Evolutionary conservation across 2,888 invertebrate species (phyloP).

Genomic region (Sminthurides aquaticus): DNA sequence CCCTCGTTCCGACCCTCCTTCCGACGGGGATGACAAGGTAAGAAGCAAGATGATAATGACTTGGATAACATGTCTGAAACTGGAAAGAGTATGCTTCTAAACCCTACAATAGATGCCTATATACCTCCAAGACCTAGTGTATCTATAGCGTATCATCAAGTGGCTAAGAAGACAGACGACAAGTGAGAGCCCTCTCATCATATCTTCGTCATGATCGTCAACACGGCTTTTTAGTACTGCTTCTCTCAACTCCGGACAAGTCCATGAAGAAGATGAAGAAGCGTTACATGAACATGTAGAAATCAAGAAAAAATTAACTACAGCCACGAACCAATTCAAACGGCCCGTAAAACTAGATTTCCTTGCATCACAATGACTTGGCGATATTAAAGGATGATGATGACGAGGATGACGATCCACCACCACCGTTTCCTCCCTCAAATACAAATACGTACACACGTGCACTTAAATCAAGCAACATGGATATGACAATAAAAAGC

Average conservation of each 20-base stretch:
- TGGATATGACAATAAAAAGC: too few relatives aligned
- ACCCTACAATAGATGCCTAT: too few relatives aligned
- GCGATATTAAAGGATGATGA: not conserved
- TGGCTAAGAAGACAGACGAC: not conserved
- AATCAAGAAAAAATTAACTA: not conserved
- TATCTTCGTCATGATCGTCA: not conserved
- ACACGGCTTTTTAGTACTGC: not conserved
- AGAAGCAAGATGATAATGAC: not conserved
- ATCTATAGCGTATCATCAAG: too few relatives aligned
- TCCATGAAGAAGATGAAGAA: too few relatives aligned
- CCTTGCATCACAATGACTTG: not conserved
- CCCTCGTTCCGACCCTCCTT: not conserved
- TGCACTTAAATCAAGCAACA: not conserved
- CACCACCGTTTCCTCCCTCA: not conserved
- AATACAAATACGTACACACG: not conserved
- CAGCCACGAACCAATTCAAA: not conserved
- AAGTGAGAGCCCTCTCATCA: not conserved
- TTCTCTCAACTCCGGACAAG: too few relatives aligned
- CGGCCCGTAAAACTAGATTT: not conserved
- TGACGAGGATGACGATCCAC: not conserved
- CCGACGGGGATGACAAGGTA: not conserved
- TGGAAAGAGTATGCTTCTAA: too few relatives aligned
- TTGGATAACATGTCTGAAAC: too few relatives aligned
- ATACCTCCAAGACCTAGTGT: too few relatives aligned
- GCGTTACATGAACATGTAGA: too few relatives aligned